Conservation (phyloP, 2,797 vertebrate genomes). For the Monodelphis domestica region DNA sequence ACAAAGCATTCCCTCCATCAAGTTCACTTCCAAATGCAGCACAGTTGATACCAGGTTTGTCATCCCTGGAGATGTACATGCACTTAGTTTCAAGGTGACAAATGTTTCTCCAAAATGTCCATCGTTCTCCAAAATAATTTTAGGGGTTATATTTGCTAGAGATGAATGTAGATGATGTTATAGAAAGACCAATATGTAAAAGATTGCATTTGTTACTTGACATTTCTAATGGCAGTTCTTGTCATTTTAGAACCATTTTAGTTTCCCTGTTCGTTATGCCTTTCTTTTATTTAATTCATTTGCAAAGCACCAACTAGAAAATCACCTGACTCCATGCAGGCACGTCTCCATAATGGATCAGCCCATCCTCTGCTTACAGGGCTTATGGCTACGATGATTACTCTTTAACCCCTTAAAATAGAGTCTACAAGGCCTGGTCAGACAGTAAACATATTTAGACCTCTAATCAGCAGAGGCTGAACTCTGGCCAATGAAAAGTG, state of each 20-base stretch:
- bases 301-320: neutral
- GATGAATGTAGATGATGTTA: neutral
- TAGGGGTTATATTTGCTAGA: neutral
- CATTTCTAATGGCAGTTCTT: neutral
- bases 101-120: neutral
- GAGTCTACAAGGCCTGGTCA: constrained; percentile 66
- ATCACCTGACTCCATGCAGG: neutral
- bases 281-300: neutral
- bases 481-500: constrained; percentile 77
- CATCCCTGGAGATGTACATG: neutral
- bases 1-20: neutral
- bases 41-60: neutral
- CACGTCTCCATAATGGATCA: neutral
- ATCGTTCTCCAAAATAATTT: neutral
- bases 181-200: neutral
- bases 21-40: too few relatives aligned
- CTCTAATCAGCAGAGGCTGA: constrained; percentile 75
- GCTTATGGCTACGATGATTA: constrained; percentile 56
- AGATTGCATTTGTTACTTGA: neutral
- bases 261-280: neutral
- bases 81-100: neutral
- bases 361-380: constrained; percentile 36
- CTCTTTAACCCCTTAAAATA: constrained; percentile 64
- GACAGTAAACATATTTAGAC: constrained; percentile 68
- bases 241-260: neutral